These are phyloP conservation scores for Penaeus japonicus DNA, from an alignment of 1,140 invertebrate genomes.

Conservation along the genomic window DNA sequence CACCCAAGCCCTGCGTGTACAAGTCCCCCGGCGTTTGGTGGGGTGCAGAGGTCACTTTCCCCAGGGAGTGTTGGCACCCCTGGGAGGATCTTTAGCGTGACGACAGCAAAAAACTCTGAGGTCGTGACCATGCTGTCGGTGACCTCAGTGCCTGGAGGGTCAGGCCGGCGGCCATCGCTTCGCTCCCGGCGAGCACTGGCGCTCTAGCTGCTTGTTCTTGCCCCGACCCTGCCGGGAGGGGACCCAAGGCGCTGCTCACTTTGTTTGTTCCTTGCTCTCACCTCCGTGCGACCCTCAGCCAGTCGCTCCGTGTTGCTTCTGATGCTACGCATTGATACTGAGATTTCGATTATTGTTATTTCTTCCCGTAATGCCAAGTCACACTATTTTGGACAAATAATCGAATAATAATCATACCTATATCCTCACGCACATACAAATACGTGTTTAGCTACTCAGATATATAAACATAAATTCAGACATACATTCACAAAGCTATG, in stretches of 20 bases:
- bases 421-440: no score
- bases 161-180: neutral
- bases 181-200: neutral
- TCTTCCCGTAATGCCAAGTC: no score
- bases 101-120: constrained; percentile 19
- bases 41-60: constrained; percentile 17
- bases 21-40: neutral
- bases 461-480: no score
- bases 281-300: neutral
- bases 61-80: constrained; percentile 17
- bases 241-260: neutral
- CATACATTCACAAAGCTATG: no score
- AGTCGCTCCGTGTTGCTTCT: neutral
- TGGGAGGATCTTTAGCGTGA: constrained; percentile 3
- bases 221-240: neutral
- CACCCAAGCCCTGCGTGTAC: no score
- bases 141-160: constrained; percentile 10
- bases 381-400: neutral
- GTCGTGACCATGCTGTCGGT: constrained; percentile 9
- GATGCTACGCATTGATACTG: no score
- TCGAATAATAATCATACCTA: no score
- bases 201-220: neutral
- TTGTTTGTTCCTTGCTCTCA: neutral
- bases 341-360: no score
- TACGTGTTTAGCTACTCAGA: no score